Base-by-base conservation (phyloP, 2,888 invertebrate genomes). In the Torymus tubicola region DNA sequence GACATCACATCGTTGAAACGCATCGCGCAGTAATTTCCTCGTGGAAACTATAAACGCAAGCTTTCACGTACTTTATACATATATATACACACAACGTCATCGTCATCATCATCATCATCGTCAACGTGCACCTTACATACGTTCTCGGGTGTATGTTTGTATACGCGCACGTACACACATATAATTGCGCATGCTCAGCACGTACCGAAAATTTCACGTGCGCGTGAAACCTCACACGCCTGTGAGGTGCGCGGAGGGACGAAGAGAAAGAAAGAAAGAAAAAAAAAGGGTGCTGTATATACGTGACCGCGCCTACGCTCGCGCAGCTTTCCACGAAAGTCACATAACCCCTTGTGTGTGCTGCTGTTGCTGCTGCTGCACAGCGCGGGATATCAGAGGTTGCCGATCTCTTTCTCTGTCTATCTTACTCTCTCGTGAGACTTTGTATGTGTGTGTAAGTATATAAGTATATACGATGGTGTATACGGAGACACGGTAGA, bases 161-260 rank as follows among this genome's bases (percentile, higher is more conserved):
- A 8, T 8, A 42, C 42, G 42, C 10, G 61, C 63, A 57, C 21
- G 42, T 5, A 70, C 50, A 42, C 60, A 60, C 50, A 24, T 57
- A 13, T 0, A 16, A 16, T n/a, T 2, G 0, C n/a, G 57, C 14
- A 74, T 73, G 73, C 73, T 12, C 52, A 12, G 3, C 63, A 64
- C 69, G 69, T 78, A 24, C 16, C 68, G 21, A 72, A 76, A 53
- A 71, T 67, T 58, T 57, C 63, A 57, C 50, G n/a, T 57, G 58
- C 77, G 72, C 58, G 81, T 77, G 73, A 77, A 77, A 77, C 69
- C 69, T 81, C 68, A 64, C 65, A 79, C 63, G 24, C 63, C 42
- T 21, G 21, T 2, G 21, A 21, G 21, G 21, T 21, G 21, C 21
- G 21, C 21, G 21, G 21, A 21, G 21, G 21, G 21, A 21, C 21